Percentiles rank a stretch among this genome's conserved stretches.
These are phyloP conservation scores for Drosophila diplacantha DNA, from an alignment of 2,888 invertebrate genomes.

Conservation along the genomic window DNA sequence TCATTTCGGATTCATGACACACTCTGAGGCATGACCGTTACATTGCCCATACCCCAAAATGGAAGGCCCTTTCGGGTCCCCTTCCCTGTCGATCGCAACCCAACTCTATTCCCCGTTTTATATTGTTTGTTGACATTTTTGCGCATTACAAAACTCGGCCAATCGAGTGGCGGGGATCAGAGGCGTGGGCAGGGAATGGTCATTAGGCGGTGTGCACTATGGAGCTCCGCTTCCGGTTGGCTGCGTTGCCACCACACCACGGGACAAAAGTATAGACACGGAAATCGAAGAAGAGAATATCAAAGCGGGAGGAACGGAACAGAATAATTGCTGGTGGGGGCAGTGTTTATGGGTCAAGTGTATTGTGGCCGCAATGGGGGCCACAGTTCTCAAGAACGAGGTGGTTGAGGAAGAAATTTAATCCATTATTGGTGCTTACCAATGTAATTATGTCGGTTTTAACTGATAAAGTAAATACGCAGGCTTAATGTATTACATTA, in stretches of 20 bases:
- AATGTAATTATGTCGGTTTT: neutral
- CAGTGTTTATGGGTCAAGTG: constrained; percentile 20
- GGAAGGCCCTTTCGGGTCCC: constrained; percentile 27
- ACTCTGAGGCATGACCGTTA: constrained; percentile 60
- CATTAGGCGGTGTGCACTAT: constrained; percentile 51
- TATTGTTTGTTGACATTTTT: constrained; percentile 62
- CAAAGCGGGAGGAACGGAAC: neutral
- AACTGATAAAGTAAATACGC: neutral
- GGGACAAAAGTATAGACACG: constrained; percentile 14
- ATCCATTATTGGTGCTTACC: neutral
- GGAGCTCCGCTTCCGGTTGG: constrained; percentile 60
- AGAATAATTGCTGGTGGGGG: constrained; percentile 1
- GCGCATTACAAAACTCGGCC: constrained; percentile 52
- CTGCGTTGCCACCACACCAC: constrained; percentile 28
- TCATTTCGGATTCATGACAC: constrained; percentile 54
- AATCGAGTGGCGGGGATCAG: constrained; percentile 30
- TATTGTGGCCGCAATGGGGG: constrained; percentile 3
- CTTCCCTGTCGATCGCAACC: constrained; percentile 10
- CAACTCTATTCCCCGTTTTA: constrained; percentile 9
- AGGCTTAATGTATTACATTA: neutral
- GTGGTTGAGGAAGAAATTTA: neutral
- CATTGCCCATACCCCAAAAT: constrained; percentile 57
- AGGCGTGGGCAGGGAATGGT: constrained; percentile 41
- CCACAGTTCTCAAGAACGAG: neutral
- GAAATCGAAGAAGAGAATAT: constrained; percentile 9